These are phyloP conservation scores for Sitta carolinensis DNA, from an alignment of 2,797 vertebrate genomes.

Conservation along the genomic window DNA sequence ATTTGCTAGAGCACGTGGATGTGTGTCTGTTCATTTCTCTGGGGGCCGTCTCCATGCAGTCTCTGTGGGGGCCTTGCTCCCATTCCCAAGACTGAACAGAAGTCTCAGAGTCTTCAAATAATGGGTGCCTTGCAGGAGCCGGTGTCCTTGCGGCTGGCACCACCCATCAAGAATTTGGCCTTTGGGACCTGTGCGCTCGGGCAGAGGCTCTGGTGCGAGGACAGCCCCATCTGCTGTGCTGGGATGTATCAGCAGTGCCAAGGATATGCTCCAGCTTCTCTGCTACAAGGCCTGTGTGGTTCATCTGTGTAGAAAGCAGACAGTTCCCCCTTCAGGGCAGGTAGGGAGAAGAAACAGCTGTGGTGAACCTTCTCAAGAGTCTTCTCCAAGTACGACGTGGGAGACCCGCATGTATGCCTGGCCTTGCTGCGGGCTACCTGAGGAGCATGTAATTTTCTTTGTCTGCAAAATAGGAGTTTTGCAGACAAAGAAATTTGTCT, in stretches of 20 bases:
- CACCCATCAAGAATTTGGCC: fast-evolving
- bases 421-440: not conserved
- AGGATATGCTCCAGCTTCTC: not conserved
- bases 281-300: too few species aligned
- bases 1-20: not conserved
- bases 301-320: not conserved
- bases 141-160: not conserved
- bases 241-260: fast-evolving
- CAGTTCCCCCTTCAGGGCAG: not conserved
- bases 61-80: not conserved
- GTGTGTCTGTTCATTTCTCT: not conserved
- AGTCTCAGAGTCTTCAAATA: not conserved
- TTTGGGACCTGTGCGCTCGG: not conserved
- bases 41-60: not conserved
- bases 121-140: not conserved
- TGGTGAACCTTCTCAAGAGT: not conserved
- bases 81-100: not conserved
- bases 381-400: fast-evolving
- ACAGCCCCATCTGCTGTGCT: not conserved
- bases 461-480: not conserved
- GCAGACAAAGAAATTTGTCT: not conserved
- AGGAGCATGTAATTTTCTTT: not conserved
- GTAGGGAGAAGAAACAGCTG: not conserved
- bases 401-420: not conserved
- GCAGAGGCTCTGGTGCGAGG: fast-evolving